Conservation (phyloP, 2,888 invertebrate species). For the Alentia gelatinosa region DNA sequence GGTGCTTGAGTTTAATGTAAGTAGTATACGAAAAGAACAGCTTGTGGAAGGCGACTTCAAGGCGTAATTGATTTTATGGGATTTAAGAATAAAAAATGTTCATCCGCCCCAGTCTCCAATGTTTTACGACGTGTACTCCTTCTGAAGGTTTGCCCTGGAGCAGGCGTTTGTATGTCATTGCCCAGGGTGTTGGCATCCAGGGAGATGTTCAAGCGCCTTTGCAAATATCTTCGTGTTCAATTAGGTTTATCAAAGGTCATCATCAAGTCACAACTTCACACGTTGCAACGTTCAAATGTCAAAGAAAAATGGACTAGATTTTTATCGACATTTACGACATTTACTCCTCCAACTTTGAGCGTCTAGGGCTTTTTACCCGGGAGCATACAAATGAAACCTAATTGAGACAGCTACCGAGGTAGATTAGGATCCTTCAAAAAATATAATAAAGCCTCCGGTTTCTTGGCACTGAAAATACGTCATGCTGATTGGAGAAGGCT, state of each 20-base stretch:
- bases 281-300: background rate
- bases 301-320: background rate
- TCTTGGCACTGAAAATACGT: too few relatives aligned
- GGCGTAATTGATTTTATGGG: too few relatives aligned
- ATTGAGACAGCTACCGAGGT: background rate
- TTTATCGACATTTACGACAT: constrained; percentile 2
- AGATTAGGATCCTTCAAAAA: too few relatives aligned
- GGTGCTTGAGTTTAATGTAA: background rate
- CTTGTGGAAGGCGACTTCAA: too few relatives aligned
- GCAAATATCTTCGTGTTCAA: constrained; percentile 7
- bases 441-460: too few relatives aligned
- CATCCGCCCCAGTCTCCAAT: too few relatives aligned
- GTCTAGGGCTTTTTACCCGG: background rate
- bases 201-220: background rate
- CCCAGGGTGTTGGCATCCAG: background rate
- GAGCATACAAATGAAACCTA: background rate
- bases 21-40: background rate
- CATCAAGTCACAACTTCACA: background rate
- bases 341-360: background rate
- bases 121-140: background rate
- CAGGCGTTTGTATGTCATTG: background rate
- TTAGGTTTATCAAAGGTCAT: constrained; percentile 21
- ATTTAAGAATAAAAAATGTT: too few relatives aligned
- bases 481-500: too few relatives aligned
- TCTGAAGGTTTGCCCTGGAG: background rate